phyloP scores from a whole-genome alignment of 1,140 invertebrate genomes.

The Orius insidiosus region DNA sequence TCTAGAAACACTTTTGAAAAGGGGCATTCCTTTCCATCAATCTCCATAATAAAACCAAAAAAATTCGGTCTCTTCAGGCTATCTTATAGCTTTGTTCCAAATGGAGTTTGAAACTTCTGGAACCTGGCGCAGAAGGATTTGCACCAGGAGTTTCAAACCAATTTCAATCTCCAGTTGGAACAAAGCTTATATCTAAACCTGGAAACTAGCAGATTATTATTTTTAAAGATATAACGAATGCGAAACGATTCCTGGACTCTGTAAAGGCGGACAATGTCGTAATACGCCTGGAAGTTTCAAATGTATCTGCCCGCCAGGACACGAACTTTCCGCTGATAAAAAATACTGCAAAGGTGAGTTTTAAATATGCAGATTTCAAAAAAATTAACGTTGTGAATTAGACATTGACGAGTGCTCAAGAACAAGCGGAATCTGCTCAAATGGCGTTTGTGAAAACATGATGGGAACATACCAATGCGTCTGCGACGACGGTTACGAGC shows the following conservation, averaged over 20 bases:
- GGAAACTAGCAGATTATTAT: slow-evolving; percentile 1
- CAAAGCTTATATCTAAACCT: neutral
- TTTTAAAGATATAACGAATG: slow-evolving; percentile 69
- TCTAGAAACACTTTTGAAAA: neutral
- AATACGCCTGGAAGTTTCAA: slow-evolving; percentile 51
- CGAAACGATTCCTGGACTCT: slow-evolving; percentile 44
- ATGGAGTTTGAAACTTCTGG: too few relatives aligned
- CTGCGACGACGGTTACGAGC: slow-evolving; percentile 63
- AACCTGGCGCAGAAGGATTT: too few relatives aligned
- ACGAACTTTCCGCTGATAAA: slow-evolving; percentile 41
- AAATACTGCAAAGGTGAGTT: slow-evolving; percentile 42
- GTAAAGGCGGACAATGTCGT: slow-evolving; percentile 45
- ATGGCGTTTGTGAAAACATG: slow-evolving; percentile 71
- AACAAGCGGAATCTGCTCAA: slow-evolving; percentile 66
- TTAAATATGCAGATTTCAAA: neutral
- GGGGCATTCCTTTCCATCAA: too few relatives aligned
- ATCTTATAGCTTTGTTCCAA: too few relatives aligned
- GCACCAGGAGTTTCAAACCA: too few relatives aligned
- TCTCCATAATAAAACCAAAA: slow-evolving; percentile 30
- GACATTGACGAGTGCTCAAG: slow-evolving; percentile 52
- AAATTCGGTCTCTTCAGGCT: too few relatives aligned
- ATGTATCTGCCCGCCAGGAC: slow-evolving; percentile 54
- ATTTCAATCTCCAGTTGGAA: too few relatives aligned
- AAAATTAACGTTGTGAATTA: slow-evolving; percentile 12
- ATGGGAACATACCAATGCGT: slow-evolving; percentile 75